phyloP scores from a whole-genome alignment of 2,888 invertebrate genomes.

The Phortica magna region DNA sequence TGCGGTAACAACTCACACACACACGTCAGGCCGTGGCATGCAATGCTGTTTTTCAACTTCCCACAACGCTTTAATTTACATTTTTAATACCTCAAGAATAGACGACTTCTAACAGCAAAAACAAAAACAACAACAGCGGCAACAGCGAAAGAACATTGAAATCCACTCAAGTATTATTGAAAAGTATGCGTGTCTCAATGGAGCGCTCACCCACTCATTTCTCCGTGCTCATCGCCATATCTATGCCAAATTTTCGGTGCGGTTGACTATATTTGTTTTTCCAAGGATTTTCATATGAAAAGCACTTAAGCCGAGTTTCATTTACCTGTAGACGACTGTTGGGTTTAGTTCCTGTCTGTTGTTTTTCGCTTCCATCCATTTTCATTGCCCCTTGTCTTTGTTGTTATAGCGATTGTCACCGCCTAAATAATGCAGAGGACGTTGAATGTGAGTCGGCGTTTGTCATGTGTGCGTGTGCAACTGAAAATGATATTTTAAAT shows the following conservation, averaged over 20 bases:
- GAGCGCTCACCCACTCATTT: background rate
- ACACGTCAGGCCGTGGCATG: background rate
- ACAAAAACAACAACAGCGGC: background rate
- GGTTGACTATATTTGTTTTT: slow-evolving; percentile 38
- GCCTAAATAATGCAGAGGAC: slow-evolving; percentile 62
- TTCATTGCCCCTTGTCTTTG: background rate
- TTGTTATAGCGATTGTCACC: slow-evolving; percentile 57
- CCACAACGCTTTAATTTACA: slow-evolving; percentile 47
- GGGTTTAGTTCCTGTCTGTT: background rate
- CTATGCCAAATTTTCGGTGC: background rate
- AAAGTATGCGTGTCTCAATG: slow-evolving; percentile 18
- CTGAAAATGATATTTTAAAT: slow-evolving; percentile 47
- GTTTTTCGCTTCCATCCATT: background rate
- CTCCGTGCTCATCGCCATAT: too few relatives aligned
- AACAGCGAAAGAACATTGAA: slow-evolving; percentile 35
- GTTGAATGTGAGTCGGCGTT: slow-evolving; percentile 34
- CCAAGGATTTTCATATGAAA: slow-evolving; percentile 54
- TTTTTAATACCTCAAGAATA: slow-evolving; percentile 46
- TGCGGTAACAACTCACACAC: background rate
- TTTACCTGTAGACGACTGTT: background rate
- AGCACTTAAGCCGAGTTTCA: slow-evolving; percentile 50
- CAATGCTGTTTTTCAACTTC: slow-evolving; percentile 5
- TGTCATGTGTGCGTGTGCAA: slow-evolving; percentile 17
- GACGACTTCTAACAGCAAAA: slow-evolving; percentile 13
- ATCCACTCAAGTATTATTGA: slow-evolving; percentile 34